Conservation (phyloP, 2,888 invertebrate species). For the Tanytarsus gracilentus region DNA sequence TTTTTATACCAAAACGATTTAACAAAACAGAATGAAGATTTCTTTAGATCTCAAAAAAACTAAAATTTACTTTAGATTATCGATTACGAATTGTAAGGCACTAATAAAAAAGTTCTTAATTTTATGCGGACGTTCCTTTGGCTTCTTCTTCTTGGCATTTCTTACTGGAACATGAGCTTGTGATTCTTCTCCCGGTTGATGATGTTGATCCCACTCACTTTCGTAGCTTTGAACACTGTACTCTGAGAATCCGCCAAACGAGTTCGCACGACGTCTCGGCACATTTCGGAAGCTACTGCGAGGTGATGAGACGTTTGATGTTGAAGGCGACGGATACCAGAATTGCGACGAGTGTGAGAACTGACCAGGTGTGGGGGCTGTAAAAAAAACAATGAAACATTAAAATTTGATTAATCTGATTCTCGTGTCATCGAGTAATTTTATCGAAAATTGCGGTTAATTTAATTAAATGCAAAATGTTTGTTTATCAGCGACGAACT, state of each 20-base stretch:
- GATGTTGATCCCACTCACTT: background rate
- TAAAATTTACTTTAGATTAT: constrained; percentile 13
- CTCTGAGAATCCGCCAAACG: constrained; percentile 1
- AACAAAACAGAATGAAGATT: too few relatives aligned
- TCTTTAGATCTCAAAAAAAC: too few relatives aligned
- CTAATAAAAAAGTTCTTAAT: constrained; percentile 19
- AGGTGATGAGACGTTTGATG: constrained; percentile 16
- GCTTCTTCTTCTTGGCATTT: constrained; percentile 4
- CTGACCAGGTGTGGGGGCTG: background rate
- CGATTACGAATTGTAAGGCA: constrained; percentile 26
- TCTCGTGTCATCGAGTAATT: too few relatives aligned
- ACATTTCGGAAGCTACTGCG: constrained; percentile 19
- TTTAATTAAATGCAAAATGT: constrained; percentile 8
- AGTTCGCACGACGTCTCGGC: background rate
- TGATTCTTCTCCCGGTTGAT: constrained; percentile 1
- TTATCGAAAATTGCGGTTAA: background rate
- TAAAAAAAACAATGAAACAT: background rate
- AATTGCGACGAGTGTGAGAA: background rate
- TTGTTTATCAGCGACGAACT: background rate
- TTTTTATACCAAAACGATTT: too few relatives aligned
- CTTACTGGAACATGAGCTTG: constrained; percentile 1
- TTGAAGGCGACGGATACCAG: background rate
- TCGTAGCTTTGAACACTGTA: background rate
- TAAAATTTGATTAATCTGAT: constrained; percentile 23
- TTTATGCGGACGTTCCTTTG: background rate